Evolutionary conservation across 2,113 vertebrate species (phyloP).

Genomic region (Circaetus gallicus): DNA sequence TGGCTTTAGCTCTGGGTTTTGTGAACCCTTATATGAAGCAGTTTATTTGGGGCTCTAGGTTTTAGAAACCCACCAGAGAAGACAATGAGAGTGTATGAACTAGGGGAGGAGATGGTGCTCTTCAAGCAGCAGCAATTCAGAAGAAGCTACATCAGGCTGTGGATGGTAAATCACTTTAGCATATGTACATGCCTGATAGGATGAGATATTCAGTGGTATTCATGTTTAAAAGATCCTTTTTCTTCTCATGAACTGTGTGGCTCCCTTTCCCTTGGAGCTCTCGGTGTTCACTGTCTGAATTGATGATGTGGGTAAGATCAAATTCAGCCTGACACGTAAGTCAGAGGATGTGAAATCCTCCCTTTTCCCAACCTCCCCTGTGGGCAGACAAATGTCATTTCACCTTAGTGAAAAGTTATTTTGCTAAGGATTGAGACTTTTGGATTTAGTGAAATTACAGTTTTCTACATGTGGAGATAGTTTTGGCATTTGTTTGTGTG

Average conservation of each 20-base stretch:
- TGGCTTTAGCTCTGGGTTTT: background rate
- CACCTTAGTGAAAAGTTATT: background rate
- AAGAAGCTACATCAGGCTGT: background rate
- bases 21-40: background rate
- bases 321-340: conserved; percentile 41
- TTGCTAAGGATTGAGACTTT: background rate
- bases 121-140: background rate
- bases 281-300: background rate
- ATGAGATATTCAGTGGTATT: background rate
- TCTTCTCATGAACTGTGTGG: background rate
- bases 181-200: background rate
- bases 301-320: conserved; percentile 4
- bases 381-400: background rate
- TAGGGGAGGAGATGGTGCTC: background rate
- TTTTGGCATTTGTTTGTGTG: background rate
- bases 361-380: background rate
- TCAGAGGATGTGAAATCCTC: background rate
- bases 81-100: background rate
- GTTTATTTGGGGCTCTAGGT: background rate
- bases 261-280: background rate
- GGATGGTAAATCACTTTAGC: background rate
- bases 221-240: background rate
- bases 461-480: background rate
- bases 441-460: background rate
- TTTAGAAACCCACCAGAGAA: background rate